Evolutionary conservation across 2,888 invertebrate species (phyloP).

Genomic region (Mythimna loreyi): DNA sequence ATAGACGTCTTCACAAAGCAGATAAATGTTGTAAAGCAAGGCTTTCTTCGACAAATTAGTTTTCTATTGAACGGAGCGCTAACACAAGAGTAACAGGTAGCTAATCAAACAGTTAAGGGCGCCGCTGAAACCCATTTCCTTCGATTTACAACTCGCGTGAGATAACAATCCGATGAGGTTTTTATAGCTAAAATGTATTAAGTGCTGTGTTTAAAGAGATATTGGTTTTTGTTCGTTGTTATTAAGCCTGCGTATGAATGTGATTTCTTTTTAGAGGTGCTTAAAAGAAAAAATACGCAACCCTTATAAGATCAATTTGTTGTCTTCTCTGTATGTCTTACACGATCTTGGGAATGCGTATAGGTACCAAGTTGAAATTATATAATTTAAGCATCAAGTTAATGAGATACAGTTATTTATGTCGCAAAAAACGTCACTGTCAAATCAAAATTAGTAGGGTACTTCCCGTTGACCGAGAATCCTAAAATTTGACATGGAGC

Average conservation of each 20-base stretch:
- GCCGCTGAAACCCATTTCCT: constrained; percentile 40
- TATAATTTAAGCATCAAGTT: no score
- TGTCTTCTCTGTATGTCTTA: no score
- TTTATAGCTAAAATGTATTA: constrained; percentile 37
- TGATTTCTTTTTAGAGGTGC: no score
- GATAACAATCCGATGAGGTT: constrained; percentile 46
- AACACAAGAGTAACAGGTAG: constrained; percentile 47
- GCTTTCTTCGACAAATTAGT: constrained; percentile 42
- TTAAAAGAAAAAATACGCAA: no score
- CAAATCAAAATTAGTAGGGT: no score
- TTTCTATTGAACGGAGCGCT: constrained; percentile 21
- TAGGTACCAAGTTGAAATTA: no score
- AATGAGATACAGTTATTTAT: no score
- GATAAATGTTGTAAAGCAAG: not conserved
- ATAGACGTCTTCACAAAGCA: not conserved
- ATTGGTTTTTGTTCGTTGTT: constrained; percentile 21
- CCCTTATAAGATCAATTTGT: no score
- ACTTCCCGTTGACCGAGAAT: no score
- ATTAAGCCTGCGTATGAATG: not conserved
- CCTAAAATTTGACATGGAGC: no score
- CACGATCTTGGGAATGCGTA: no score
- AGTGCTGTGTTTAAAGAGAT: constrained; percentile 7
- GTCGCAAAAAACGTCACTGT: no score
- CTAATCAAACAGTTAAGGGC: constrained; percentile 40
- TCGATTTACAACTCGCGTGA: constrained; percentile 46